Conservation (phyloP, 2,888 invertebrate species). For the Brachycybe producta region DNA sequence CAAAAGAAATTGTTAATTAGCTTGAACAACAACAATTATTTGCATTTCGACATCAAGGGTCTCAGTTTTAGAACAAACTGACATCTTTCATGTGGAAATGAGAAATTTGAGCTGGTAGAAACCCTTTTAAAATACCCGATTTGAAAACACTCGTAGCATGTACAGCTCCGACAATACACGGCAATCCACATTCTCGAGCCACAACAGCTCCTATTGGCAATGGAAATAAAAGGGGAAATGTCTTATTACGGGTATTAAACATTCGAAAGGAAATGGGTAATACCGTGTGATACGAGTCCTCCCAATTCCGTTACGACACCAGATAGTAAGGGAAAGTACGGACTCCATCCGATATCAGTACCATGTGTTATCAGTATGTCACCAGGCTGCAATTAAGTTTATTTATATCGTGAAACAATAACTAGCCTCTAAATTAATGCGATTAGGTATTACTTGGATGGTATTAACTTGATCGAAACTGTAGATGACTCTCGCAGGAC, state of each 20-base stretch:
- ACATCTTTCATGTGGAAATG: not conserved
- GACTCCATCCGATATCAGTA: slow-evolving; percentile 73
- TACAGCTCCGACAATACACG: slow-evolving; percentile 62
- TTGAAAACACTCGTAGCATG: slow-evolving; percentile 42
- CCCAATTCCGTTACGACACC: too few species aligned
- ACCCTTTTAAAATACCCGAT: slow-evolving; percentile 11
- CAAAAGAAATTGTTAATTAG: not conserved
- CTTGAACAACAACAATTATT: not conserved
- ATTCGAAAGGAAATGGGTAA: too few species aligned
- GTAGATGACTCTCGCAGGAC: slow-evolving; percentile 55
- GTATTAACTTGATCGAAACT: slow-evolving; percentile 48
- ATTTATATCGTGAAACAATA: not conserved
- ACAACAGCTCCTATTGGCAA: slow-evolving; percentile 55
- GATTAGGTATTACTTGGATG: slow-evolving; percentile 29
- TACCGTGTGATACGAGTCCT: too few species aligned
- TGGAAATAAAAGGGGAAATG: slow-evolving; percentile 37
- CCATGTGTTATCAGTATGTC: slow-evolving; percentile 62
- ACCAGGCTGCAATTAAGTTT: slow-evolving; percentile 37
- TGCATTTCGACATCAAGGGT: not conserved
- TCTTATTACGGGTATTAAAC: too few species aligned
- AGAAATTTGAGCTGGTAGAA: not conserved
- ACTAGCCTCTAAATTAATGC: not conserved
- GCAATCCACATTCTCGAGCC: slow-evolving; percentile 68
- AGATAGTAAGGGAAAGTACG: slow-evolving; percentile 62
- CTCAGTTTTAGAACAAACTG: not conserved